Conservation (phyloP, 2,888 invertebrate species). For the Amblyjoppa fuscipennis region DNA sequence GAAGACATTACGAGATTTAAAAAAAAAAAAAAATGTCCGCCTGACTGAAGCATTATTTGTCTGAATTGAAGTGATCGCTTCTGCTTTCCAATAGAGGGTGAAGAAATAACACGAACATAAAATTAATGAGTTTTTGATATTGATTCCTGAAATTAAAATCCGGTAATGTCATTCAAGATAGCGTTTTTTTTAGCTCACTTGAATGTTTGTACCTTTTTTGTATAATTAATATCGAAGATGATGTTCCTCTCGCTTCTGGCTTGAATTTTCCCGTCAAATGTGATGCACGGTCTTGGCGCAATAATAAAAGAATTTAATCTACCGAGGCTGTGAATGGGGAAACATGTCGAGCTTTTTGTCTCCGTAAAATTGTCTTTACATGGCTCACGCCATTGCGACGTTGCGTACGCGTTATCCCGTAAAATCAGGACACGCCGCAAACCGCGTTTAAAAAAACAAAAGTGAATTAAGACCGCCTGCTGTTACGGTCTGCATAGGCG, state of each 20-base stretch:
- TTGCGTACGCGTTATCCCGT: not conserved
- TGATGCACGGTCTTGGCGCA: not conserved
- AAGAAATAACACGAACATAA: not conserved
- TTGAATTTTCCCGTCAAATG: not conserved
- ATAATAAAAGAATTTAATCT: not conserved
- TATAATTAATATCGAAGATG: too few species aligned
- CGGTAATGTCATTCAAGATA: not conserved
- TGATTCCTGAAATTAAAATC: not conserved
- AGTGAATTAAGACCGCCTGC: not conserved
- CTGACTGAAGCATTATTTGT: not conserved
- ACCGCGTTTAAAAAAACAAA: not conserved
- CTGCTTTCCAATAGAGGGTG: not conserved
- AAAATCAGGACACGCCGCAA: not conserved
- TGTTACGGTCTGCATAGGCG: not conserved
- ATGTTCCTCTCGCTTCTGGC: too few species aligned
- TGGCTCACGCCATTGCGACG: not conserved
- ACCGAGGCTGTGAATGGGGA: not conserved
- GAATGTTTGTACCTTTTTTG: not conserved
- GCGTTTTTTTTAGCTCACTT: too few species aligned
- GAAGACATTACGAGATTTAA: not conserved
- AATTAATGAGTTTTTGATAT: not conserved
- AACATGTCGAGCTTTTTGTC: not conserved
- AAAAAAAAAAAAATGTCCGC: too few species aligned
- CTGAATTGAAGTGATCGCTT: not conserved
- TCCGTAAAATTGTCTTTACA: not conserved